These are phyloP conservation scores for Drosophila birchii DNA, from an alignment of 2,888 invertebrate species.

Conservation along the genomic window DNA sequence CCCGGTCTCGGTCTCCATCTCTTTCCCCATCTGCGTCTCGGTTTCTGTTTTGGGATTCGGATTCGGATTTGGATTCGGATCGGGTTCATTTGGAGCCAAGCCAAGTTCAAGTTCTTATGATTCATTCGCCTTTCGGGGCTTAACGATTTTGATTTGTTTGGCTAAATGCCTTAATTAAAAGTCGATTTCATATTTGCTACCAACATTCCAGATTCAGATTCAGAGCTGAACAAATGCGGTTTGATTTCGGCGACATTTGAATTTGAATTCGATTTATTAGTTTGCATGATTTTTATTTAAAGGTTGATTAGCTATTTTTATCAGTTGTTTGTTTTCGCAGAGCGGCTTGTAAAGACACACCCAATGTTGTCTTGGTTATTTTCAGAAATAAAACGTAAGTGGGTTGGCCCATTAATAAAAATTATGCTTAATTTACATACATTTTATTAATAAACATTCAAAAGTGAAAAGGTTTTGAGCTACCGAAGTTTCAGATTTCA, in stretches of 20 bases:
- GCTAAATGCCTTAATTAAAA: constrained; percentile 79
- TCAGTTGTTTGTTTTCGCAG: background rate
- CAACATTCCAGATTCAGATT: constrained; percentile 58
- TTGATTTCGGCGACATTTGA: constrained; percentile 38
- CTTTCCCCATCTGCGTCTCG: background rate
- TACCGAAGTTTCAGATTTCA: background rate
- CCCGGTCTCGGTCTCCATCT: constrained; percentile 25
- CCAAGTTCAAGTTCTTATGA: constrained; percentile 60
- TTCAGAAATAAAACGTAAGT: background rate
- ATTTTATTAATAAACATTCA: background rate
- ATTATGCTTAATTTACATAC: background rate
- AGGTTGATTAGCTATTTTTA: constrained; percentile 29
- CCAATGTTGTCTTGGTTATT: constrained; percentile 4
- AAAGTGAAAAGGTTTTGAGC: constrained; percentile 11
- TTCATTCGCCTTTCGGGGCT: constrained; percentile 51
- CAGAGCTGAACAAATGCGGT: constrained; percentile 31
- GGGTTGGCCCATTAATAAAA: background rate
- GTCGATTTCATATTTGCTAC: constrained; percentile 74
- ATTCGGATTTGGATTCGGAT: background rate
- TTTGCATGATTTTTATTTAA: background rate
- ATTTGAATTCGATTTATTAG: constrained; percentile 37
- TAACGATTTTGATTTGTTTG: constrained; percentile 48
- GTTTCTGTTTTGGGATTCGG: background rate
- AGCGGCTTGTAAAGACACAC: constrained; percentile 17
- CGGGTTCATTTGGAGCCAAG: constrained; percentile 48